These are phyloP conservation scores for Heliopora coerulea DNA, from an alignment of 92 coral and sea anemone species.

Conservation along the genomic window DNA sequence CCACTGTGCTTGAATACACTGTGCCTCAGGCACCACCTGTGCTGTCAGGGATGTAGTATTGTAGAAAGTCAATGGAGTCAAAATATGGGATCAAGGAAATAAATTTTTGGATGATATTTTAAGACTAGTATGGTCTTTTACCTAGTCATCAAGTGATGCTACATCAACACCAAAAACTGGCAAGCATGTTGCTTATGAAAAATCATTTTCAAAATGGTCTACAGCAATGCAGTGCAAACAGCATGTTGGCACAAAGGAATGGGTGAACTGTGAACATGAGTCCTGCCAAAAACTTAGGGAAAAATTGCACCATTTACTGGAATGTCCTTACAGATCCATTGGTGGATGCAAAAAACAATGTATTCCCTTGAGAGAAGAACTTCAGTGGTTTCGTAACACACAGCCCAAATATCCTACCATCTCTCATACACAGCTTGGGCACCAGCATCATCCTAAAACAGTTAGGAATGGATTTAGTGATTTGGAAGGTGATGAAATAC, in stretches of 20 bases:
- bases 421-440: background rate
- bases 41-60: too few relatives aligned
- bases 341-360: slow-evolving; percentile 21
- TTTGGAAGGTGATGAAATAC: background rate
- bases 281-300: slow-evolving; percentile 11
- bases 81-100: too few relatives aligned
- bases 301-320: slow-evolving; percentile 16
- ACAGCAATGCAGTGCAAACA: slow-evolving; percentile 19
- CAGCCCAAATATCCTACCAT: slow-evolving; percentile 5
- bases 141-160: too few relatives aligned
- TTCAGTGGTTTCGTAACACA: background rate
- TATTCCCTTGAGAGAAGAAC: background rate
- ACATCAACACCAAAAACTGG: background rate
- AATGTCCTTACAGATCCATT: slow-evolving; percentile 8
- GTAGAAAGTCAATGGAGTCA: too few relatives aligned
- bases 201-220: background rate
- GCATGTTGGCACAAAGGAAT: slow-evolving; percentile 18
- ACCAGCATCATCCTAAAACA: background rate
- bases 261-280: slow-evolving; percentile 4
- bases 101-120: too few relatives aligned
- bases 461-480: background rate
- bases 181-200: background rate
- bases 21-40: too few relatives aligned
- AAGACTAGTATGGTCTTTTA: too few relatives aligned
- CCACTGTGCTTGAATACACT: too few relatives aligned